phyloP scores from a whole-genome alignment of 2,113 vertebrate genomes.

The Thamnaconus septentrionalis region DNA sequence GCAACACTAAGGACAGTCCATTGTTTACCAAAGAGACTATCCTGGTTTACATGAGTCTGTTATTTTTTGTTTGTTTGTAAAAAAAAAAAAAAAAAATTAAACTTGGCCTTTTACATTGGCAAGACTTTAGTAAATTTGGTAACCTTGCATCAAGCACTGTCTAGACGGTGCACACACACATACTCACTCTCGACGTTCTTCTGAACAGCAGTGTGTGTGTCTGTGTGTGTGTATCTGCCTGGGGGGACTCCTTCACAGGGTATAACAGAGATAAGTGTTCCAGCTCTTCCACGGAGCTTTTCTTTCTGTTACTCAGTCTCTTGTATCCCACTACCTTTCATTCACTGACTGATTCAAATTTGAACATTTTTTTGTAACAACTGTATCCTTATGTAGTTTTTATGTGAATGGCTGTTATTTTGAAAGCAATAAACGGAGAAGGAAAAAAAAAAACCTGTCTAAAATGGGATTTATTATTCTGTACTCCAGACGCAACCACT shows the following conservation, averaged over 20 bases:
- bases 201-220: too few species aligned
- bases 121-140: constrained; percentile 41
- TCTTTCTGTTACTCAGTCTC: constrained; percentile 35
- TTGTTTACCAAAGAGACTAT: constrained; percentile 67
- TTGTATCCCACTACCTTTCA: constrained; percentile 40
- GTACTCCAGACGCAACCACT: too few species aligned
- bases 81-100: neutral
- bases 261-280: constrained; percentile 46
- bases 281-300: constrained; percentile 41
- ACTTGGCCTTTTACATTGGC: constrained; percentile 46
- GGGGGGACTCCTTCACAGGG: constrained; percentile 53
- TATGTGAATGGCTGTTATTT: constrained; percentile 75
- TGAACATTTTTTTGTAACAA: constrained; percentile 58
- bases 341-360: constrained; percentile 44
- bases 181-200: too few species aligned
- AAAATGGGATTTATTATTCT: neutral
- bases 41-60: constrained; percentile 58
- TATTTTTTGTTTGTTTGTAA: constrained; percentile 8
- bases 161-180: neutral
- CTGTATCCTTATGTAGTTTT: constrained; percentile 65
- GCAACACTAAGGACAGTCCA: constrained; percentile 41
- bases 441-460: constrained; percentile 34
- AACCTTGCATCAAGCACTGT: constrained; percentile 32
- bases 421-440: constrained; percentile 70
- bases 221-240: constrained; percentile 7